phyloP scores from a whole-genome alignment of 64 coral and sea anemone genomes.

The Catalaphyllia jardinei region DNA sequence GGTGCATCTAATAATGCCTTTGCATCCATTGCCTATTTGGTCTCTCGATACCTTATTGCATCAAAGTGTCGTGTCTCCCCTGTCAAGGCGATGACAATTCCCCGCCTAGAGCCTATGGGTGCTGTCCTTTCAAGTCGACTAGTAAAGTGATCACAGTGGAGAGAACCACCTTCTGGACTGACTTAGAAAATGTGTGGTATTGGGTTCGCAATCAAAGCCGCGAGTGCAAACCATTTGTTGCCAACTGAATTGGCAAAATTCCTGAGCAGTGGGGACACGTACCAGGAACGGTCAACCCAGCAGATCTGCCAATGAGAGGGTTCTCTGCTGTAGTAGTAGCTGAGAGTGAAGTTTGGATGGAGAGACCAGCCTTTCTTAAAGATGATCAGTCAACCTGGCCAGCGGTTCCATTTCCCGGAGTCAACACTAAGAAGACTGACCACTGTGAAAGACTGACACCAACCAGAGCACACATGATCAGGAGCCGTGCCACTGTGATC shows the following conservation, averaged over 20 bases:
- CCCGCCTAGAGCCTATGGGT: conserved; percentile 58
- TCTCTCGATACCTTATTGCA: conserved; percentile 44
- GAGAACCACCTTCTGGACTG: conserved; percentile 36
- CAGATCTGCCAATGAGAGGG: conserved; percentile 43
- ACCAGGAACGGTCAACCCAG: conserved; percentile 30
- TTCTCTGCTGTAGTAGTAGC: conserved; percentile 21
- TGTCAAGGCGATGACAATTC: conserved; percentile 44
- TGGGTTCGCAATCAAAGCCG: conserved; percentile 16
- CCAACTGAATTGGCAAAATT: conserved; percentile 45
- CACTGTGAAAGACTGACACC: conserved; percentile 25
- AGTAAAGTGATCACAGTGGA: conserved; percentile 21
- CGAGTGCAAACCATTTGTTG: conserved; percentile 68
- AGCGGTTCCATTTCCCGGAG: conserved; percentile 2
- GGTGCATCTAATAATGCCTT: conserved; percentile 60
- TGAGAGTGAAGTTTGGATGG: conserved; percentile 27
- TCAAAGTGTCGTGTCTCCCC: conserved; percentile 49
- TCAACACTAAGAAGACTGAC: not conserved
- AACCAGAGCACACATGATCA: not conserved
- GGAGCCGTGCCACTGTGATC: not conserved
- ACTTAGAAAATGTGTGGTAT: no score
- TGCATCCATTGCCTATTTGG: conserved; percentile 49
- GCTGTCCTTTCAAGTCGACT: conserved; percentile 43
- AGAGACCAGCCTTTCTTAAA: conserved; percentile 37
- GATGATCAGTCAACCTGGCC: conserved; percentile 26
- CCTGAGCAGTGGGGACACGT: conserved; percentile 51